Base-by-base conservation (phyloP, 2,888 invertebrate species). In the Drosophila lacicola region DNA sequence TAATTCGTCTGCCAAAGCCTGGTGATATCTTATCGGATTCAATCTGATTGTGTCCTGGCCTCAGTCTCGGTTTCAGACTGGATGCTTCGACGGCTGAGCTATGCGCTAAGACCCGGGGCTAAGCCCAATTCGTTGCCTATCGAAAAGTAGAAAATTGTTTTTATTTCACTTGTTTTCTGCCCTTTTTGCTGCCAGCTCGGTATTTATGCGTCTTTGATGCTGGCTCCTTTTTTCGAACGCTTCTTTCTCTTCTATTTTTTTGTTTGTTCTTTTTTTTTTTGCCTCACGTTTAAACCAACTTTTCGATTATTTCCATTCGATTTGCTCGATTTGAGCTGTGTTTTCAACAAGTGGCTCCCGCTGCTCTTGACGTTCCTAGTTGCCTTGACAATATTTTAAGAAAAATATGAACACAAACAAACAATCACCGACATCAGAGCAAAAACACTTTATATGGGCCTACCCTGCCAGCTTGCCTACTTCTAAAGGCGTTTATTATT, bases 281-380 rank as follows among this genome's bases (percentile, higher is more conserved):
- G 11, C 19, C 33, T 19, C 0, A 14, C 45, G 49, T 61, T 71
- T 55, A 50, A 36, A 33, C 53, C 49, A 74, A 71, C 60, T 67
- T 76, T 75, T 71, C 72, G 67, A 71, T 74, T 74, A 72, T 53
- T 76, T 74, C 76, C 76, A 72, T 74, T 76, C 74, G 68, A 74
- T 68, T 74, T 75, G 67, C 29, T 76, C 72, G 63, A 69, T 63
- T 74, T 60, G 53, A 58, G 33, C 53, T 45, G 57, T 36, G 44
- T 45, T 76, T 49, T 49, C 67, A 76, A 74, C 74, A 74, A 74
- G 74, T 75, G 72, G 61, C 57, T 19, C 2, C 19, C 37, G 19
- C 37, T 39, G 53, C 41, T 9, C 3, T 19, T 37, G 19, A 2
- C 25, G 11, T 37, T 11, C 13, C 47, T 17, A 33, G 62, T 75